Percentiles rank a stretch among this genome's conserved stretches.
Conservation (phyloP, 2,113 vertebrate species). For the Brachirus orientalis region DNA sequence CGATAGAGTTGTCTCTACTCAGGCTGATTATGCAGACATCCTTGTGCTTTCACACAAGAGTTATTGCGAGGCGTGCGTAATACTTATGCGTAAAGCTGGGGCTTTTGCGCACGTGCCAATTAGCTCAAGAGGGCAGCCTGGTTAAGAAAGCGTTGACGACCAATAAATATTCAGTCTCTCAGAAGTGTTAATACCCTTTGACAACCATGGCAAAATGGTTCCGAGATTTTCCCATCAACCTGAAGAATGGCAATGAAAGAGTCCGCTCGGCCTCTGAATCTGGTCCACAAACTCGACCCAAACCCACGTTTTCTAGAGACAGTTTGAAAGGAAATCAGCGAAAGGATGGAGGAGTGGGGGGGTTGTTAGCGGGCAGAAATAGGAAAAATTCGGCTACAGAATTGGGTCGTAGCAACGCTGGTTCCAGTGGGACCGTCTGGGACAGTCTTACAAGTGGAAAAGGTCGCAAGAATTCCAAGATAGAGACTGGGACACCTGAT, state of each 20-base stretch:
- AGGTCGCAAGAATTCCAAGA: slow-evolving; percentile 88
- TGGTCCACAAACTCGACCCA: slow-evolving; percentile 79
- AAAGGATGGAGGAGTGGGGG: slow-evolving; percentile 80
- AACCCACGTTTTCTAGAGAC: slow-evolving; percentile 77
- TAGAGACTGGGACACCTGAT: slow-evolving; percentile 73
- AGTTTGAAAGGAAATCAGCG: slow-evolving; percentile 80
- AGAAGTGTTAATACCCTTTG: slow-evolving; percentile 5
- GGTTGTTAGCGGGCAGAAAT: slow-evolving; percentile 81
- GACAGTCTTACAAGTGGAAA: slow-evolving; percentile 89
- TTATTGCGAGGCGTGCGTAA: slow-evolving; percentile 28
- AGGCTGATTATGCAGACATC: not conserved
- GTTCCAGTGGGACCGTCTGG: slow-evolving; percentile 78
- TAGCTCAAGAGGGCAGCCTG: not conserved
- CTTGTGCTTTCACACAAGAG: not conserved
- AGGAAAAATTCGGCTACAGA: slow-evolving; percentile 90
- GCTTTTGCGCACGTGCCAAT: slow-evolving; percentile 24
- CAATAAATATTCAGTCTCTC: not conserved
- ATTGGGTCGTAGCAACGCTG: slow-evolving; percentile 76
- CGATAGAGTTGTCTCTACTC: not conserved
- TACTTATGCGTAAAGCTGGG: slow-evolving; percentile 64
- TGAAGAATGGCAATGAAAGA: slow-evolving; percentile 89
- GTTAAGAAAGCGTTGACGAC: not conserved
- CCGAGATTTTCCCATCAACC: slow-evolving; percentile 91
- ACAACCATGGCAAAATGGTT: slow-evolving; percentile 93
- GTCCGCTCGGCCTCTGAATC: slow-evolving; percentile 84